These are phyloP conservation scores for Noctuana brunneofusca DNA, from an alignment of 2,888 invertebrate genomes.

Conservation along the genomic window DNA sequence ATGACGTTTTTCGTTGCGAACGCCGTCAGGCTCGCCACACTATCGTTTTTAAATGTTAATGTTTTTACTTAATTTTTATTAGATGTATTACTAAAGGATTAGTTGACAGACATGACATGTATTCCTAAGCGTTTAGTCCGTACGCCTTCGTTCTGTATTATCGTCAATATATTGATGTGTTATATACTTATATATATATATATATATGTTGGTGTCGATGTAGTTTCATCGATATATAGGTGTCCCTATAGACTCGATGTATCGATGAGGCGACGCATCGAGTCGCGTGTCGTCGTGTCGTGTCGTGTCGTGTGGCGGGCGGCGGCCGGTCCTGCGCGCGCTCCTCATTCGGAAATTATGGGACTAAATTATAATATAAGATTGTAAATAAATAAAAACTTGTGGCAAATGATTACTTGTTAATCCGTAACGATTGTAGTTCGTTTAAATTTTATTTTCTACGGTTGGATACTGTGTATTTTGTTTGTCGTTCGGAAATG, in stretches of 20 bases:
- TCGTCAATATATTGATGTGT: neutral
- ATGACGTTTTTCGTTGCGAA: conserved; percentile 23
- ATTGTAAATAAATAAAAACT: conserved; percentile 79
- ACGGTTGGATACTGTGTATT: conserved; percentile 61
- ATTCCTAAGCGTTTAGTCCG: neutral
- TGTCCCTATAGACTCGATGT: neutral
- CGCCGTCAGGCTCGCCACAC: conserved; percentile 14
- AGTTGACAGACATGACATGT: neutral
- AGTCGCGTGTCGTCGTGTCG: neutral
- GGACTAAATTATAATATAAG: conserved; percentile 79
- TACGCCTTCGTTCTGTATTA: neutral
- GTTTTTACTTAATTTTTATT: neutral
- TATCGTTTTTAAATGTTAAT: neutral
- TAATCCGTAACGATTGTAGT: conserved; percentile 69
- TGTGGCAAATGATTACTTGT: conserved; percentile 81
- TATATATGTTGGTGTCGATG: neutral
- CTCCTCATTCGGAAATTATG: conserved; percentile 72
- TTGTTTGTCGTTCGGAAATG: conserved; percentile 58
- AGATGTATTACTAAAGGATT: neutral
- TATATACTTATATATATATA: no score
- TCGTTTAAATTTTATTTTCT: conserved; percentile 70
- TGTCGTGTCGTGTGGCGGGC: conserved; percentile 7
- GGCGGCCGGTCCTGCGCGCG: conserved; percentile 25
- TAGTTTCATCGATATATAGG: neutral
- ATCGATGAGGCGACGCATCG: neutral